Conservation (phyloP, 2,888 invertebrate genomes). For the Dryocosmus kuriphilus region DNA sequence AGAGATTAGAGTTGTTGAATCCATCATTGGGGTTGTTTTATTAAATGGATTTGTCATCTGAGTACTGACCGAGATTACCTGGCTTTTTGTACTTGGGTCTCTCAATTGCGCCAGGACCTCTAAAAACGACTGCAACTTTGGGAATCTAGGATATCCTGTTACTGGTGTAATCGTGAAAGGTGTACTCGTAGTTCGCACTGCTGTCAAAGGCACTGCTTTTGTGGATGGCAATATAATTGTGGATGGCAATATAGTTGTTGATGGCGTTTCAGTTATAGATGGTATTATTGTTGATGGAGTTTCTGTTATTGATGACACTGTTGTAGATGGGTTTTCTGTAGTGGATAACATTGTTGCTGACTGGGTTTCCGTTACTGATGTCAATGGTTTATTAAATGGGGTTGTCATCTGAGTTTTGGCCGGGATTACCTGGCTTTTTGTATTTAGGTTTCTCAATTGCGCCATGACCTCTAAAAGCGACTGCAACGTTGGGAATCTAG, state of each 20-base stretch:
- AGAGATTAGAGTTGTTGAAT: background rate
- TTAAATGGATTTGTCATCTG: background rate
- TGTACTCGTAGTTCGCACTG: background rate
- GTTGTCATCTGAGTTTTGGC: slow-evolving; percentile 5
- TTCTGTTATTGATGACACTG: background rate
- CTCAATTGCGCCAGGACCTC: slow-evolving; percentile 48
- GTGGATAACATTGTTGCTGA: background rate
- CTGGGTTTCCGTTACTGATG: background rate
- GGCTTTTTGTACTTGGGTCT: slow-evolving; percentile 35
- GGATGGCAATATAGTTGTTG: slow-evolving; percentile 1
- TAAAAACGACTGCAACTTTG: slow-evolving; percentile 25
- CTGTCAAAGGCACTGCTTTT: slow-evolving; percentile 31
- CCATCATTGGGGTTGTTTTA: background rate
- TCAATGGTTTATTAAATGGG: background rate
- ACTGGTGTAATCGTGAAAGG: background rate
- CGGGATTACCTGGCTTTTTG: slow-evolving; percentile 46
- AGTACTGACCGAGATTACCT: slow-evolving; percentile 46
- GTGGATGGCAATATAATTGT: background rate
- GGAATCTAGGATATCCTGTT: slow-evolving; percentile 5
- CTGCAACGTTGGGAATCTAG: slow-evolving; percentile 21
- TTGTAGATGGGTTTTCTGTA: background rate
- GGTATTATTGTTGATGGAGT: background rate
- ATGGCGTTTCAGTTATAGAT: slow-evolving; percentile 42
- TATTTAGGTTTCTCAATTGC: slow-evolving; percentile 46
- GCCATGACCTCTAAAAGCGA: slow-evolving; percentile 42